Percentiles rank a stretch among this genome's conserved stretches.
These are phyloP conservation scores for Pelusios castaneus DNA, from an alignment of 2,113 vertebrate species.

Conservation along the genomic window DNA sequence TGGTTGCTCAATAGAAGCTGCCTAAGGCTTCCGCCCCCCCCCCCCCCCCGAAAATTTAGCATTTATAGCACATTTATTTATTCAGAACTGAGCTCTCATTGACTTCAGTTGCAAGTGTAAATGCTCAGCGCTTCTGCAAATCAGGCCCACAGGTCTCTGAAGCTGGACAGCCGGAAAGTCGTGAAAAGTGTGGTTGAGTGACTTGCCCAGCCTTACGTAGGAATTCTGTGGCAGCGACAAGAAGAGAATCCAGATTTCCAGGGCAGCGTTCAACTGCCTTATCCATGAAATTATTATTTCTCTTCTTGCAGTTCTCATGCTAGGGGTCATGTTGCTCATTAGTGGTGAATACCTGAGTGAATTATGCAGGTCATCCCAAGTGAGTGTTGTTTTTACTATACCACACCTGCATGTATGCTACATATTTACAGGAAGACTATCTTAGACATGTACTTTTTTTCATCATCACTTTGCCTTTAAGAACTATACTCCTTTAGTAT, in stretches of 20 bases:
- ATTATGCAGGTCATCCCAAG: background rate
- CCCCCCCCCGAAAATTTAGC: background rate
- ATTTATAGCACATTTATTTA: background rate
- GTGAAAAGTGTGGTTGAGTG: background rate
- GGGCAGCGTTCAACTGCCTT: background rate
- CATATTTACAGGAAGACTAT: background rate
- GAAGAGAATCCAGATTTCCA: background rate
- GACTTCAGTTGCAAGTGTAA: background rate
- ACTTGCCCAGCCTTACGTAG: background rate
- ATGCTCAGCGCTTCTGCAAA: background rate
- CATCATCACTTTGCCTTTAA: background rate
- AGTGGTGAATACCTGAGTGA: background rate
- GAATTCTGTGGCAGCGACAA: background rate
- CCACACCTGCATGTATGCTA: background rate
- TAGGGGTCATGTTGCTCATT: background rate
- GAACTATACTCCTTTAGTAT: background rate
- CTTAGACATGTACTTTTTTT: background rate
- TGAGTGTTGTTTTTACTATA: background rate
- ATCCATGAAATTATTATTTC: background rate
- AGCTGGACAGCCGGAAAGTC: background rate
- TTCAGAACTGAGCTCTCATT: accelerated
- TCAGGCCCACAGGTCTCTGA: background rate
- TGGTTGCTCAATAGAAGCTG: background rate
- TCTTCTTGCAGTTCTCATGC: background rate
- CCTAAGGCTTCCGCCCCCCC: no score